Percentiles rank a stretch among this genome's conserved stretches.
These are phyloP conservation scores for Callocephalon fimbriatum DNA, from an alignment of 2,113 vertebrate species.

Conservation along the genomic window DNA sequence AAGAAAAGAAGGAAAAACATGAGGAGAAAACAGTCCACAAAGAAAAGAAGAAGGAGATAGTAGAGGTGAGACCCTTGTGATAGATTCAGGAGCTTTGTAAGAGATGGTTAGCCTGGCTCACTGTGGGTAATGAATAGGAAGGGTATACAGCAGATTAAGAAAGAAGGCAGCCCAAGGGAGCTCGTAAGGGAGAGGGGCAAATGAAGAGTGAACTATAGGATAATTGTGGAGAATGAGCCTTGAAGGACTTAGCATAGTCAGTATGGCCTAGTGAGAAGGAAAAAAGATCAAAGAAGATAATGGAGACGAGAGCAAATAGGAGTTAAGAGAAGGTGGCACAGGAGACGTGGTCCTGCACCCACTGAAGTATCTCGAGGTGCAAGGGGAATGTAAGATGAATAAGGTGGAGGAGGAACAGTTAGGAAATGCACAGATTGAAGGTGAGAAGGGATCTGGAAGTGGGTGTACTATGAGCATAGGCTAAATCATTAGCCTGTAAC, in stretches of 20 bases:
- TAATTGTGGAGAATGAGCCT: neutral
- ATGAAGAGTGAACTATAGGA: rapidly evolving
- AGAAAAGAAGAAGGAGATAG: slow-evolving; percentile 80
- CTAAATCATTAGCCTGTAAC: neutral
- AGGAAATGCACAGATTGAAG: neutral
- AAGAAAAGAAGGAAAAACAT: slow-evolving; percentile 81
- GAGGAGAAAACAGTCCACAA: slow-evolving; percentile 79
- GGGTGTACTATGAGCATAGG: neutral
- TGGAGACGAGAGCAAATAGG: neutral
- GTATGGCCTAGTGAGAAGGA: neutral
- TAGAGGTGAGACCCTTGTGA: slow-evolving; percentile 63
- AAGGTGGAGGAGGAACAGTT: neutral
- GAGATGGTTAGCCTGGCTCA: neutral
- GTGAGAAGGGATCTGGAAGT: neutral
- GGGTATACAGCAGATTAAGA: neutral
- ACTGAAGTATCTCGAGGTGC: neutral
- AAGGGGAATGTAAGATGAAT: neutral
- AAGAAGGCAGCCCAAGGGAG: neutral
- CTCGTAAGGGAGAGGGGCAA: neutral
- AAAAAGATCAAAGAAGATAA: neutral
- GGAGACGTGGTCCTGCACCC: rapidly evolving
- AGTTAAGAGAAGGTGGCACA: neutral
- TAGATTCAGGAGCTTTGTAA: neutral
- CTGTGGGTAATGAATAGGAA: rapidly evolving
- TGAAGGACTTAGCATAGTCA: neutral